Evolutionary conservation across 1,140 invertebrate genomes (phyloP).

Genomic region (Melanaphis sacchari): DNA sequence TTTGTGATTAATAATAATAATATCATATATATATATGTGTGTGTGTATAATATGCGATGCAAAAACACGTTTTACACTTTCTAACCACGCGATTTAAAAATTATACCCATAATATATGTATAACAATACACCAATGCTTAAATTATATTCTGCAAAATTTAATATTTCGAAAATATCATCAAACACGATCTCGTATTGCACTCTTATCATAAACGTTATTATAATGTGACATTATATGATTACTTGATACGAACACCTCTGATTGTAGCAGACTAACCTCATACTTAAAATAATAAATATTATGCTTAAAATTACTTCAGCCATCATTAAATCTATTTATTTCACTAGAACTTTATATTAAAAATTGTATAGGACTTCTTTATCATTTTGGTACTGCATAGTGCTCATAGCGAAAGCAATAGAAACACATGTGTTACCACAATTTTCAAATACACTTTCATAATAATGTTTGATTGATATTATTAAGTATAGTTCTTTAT

Average conservation of each 20-base stretch:
- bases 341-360: neutral
- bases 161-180: neutral
- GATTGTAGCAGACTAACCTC: neutral
- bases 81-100: neutral
- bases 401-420: neutral
- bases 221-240: neutral
- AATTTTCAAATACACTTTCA: conserved; percentile 3
- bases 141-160: neutral
- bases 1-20: neutral
- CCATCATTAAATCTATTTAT: neutral
- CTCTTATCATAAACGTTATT: neutral
- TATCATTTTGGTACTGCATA: neutral
- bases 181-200: neutral
- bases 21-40: neutral
- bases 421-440: neutral
- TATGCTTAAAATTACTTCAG: neutral
- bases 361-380: conserved; percentile 1
- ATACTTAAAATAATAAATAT: neutral
- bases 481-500: neutral
- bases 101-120: neutral
- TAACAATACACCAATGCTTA: neutral
- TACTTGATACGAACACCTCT: neutral
- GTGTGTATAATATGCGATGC: neutral
- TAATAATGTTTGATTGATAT: neutral
- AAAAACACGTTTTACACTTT: conserved; percentile 10